These are phyloP conservation scores for Athalia cordata DNA, from an alignment of 2,888 invertebrate species.

Conservation along the genomic window DNA sequence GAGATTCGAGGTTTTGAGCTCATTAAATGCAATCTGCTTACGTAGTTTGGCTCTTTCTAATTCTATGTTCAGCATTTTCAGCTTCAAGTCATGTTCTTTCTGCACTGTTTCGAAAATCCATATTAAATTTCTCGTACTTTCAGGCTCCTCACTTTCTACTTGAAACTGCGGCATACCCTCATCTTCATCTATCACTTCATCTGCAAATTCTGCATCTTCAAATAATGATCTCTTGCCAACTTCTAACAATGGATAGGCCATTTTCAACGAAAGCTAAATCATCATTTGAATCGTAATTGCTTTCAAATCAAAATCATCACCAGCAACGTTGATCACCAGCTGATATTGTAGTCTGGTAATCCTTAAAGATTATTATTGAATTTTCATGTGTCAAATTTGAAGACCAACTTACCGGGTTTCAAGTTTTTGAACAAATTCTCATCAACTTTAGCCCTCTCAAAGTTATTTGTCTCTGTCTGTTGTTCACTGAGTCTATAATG, in stretches of 20 bases:
- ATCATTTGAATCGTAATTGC: neutral
- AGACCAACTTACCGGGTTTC: neutral
- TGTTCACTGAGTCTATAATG: neutral
- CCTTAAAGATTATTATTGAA: neutral
- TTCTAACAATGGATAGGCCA: neutral
- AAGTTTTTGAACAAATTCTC: neutral
- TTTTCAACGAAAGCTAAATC: neutral
- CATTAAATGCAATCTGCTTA: constrained; percentile 62
- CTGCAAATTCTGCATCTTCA: neutral
- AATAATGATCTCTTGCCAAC: neutral
- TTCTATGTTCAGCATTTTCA: constrained; percentile 61
- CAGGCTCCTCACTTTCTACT: constrained; percentile 20
- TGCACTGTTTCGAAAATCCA: constrained; percentile 58
- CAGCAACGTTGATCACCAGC: too few relatives aligned
- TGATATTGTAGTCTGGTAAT: too few relatives aligned
- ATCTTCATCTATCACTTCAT: constrained; percentile 44
- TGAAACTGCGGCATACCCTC: constrained; percentile 40
- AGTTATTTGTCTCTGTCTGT: neutral
- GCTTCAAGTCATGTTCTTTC: constrained; percentile 61
- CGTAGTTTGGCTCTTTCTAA: constrained; percentile 63
- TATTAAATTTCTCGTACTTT: constrained; percentile 45
- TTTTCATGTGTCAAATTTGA: neutral
- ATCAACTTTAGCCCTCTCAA: constrained; percentile 15
- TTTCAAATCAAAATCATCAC: too few relatives aligned
- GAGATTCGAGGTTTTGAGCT: constrained; percentile 61